These are phyloP conservation scores for Sarcophaga rosellei DNA, from an alignment of 2,888 invertebrate species.

Conservation along the genomic window DNA sequence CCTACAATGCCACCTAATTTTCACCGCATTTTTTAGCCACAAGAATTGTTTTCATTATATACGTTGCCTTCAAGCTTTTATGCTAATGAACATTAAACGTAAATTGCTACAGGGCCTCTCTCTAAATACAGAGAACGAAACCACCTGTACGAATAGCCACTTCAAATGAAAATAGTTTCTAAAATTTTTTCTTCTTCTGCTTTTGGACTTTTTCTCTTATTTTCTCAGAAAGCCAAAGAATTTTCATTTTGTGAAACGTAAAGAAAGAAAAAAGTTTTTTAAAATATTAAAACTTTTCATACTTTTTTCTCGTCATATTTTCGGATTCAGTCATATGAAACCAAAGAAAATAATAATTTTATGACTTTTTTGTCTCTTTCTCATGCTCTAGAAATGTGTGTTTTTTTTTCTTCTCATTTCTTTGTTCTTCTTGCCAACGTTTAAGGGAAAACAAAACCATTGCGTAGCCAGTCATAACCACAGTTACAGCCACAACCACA, in stretches of 20 bases:
- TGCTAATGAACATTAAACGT: slow-evolving; percentile 21
- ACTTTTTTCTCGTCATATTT: not conserved
- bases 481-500: not conserved
- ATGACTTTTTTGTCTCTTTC: not conserved
- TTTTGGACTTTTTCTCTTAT: not conserved
- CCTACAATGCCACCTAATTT: not conserved
- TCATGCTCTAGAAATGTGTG: not conserved
- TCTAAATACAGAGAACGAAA: not conserved
- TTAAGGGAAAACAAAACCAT: not conserved
- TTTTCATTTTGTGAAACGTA: not conserved
- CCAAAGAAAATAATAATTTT: not conserved
- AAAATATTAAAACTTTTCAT: not conserved
- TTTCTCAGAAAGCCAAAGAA: not conserved
- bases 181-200: not conserved
- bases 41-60: not conserved
- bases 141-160: slow-evolving; percentile 21
- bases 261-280: not conserved
- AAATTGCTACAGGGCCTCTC: not conserved
- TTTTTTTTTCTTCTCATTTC: not conserved
- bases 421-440: not conserved
- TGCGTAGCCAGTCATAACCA: not conserved
- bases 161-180: slow-evolving; percentile 35
- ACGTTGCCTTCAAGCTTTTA: not conserved
- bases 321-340: slow-evolving; percentile 7
- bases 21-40: not conserved